These are phyloP conservation scores for Amphipoea lucens DNA, from an alignment of 2,888 invertebrate species.

Conservation along the genomic window DNA sequence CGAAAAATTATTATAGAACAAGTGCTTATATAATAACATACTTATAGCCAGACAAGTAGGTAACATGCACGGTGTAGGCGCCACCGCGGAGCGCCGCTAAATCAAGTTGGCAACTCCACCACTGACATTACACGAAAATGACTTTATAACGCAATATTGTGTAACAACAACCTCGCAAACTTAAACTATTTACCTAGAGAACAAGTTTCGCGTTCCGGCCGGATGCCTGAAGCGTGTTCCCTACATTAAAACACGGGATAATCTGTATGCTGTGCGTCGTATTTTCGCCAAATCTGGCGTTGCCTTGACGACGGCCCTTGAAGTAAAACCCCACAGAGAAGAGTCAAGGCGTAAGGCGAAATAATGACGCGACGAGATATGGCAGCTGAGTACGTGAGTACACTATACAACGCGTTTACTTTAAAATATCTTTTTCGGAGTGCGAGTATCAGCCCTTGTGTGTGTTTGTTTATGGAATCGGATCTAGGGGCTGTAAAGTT, in stretches of 20 bases:
- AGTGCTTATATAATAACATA: slow-evolving; percentile 41
- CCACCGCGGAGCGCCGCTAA: slow-evolving; percentile 63
- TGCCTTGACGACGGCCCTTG: slow-evolving; percentile 82
- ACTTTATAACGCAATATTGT: slow-evolving; percentile 82
- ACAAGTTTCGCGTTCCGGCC: slow-evolving; percentile 82
- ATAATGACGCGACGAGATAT: slow-evolving; percentile 86
- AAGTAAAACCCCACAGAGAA: slow-evolving; percentile 74
- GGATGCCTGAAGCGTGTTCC: slow-evolving; percentile 78
- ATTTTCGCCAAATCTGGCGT: slow-evolving; percentile 85
- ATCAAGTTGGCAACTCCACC: slow-evolving; percentile 77
- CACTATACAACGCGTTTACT: slow-evolving; percentile 56
- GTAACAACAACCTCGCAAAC: slow-evolving; percentile 74
- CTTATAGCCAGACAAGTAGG: slow-evolving; percentile 2
- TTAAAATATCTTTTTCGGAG: slow-evolving; percentile 47
- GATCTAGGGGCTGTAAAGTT: slow-evolving; percentile 55
- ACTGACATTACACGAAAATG: slow-evolving; percentile 77
- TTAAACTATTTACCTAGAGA: slow-evolving; percentile 86
- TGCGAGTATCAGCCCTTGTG: slow-evolving; percentile 48
- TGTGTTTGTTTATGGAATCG: slow-evolving; percentile 65
- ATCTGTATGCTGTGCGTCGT: slow-evolving; percentile 80
- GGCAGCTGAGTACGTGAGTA: slow-evolving; percentile 72
- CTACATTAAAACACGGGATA: slow-evolving; percentile 74
- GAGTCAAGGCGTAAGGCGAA: slow-evolving; percentile 82
- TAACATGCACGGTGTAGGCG: slow-evolving; percentile 43
- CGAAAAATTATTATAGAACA: slow-evolving; percentile 1